phyloP scores from a whole-genome alignment of 2,113 vertebrate species.

The Geococcyx californianus region DNA sequence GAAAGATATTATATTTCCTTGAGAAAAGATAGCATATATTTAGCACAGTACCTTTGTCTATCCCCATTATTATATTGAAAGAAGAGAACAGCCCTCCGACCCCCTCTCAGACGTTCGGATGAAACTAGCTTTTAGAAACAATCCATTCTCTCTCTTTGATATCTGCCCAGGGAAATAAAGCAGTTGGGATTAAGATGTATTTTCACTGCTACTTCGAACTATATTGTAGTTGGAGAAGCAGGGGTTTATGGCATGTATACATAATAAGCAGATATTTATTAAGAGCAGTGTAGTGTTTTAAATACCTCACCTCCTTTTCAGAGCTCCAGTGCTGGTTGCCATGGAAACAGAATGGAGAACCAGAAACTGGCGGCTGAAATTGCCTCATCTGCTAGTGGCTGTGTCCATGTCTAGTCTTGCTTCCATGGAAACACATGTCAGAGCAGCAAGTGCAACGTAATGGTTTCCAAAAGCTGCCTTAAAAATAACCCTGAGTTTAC shows the following conservation, averaged over 20 bases:
- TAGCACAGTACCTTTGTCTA: not conserved
- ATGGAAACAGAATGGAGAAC: conserved; percentile 56
- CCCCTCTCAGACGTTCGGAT: not conserved
- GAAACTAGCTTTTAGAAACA: not conserved
- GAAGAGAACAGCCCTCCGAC: not conserved
- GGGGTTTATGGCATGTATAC: not conserved
- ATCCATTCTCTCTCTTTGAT: not conserved
- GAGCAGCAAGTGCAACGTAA: conserved; percentile 6
- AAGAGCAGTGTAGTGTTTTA: not conserved
- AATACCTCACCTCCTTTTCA: conserved; percentile 30
- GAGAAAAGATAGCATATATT: not conserved
- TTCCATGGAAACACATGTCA: conserved; percentile 69
- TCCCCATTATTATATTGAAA: not conserved
- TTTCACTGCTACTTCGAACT: not conserved
- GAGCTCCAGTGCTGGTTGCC: conserved; percentile 17
- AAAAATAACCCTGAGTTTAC: conserved; percentile 15
- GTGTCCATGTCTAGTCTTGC: conserved; percentile 51
- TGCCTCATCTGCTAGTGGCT: conserved; percentile 52
- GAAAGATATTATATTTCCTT: not conserved
- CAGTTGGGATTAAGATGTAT: not conserved
- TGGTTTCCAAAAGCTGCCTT: conserved; percentile 32
- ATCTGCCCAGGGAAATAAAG: not conserved
- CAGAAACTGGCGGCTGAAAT: conserved; percentile 40
- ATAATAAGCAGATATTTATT: not conserved
- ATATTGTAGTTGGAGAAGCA: not conserved